A percentile compares a stretch with the other conserved stretches of the same genome.
These are phyloP conservation scores for Zosterops borbonicus DNA, from an alignment of 2,113 vertebrate species.

Conservation along the genomic window DNA sequence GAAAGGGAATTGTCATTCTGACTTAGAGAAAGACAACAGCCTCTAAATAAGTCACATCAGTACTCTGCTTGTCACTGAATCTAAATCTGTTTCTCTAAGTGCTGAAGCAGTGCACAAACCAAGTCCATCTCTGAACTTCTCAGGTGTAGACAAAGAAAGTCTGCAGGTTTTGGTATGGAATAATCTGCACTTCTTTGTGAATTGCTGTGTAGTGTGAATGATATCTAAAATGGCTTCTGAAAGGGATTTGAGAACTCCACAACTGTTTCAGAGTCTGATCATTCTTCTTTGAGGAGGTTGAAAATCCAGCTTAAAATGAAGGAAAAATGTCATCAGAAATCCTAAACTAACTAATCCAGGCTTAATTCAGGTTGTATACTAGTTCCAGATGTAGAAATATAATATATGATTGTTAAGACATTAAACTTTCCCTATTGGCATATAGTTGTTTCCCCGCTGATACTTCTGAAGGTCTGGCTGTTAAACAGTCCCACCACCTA, in stretches of 20 bases:
- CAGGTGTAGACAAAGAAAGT: neutral
- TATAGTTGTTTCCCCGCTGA: neutral
- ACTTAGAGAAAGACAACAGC: neutral
- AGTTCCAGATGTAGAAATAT: neutral
- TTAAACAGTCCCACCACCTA: neutral
- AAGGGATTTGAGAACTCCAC: neutral
- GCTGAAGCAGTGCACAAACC: neutral
- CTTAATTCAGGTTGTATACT: neutral
- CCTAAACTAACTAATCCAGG: neutral
- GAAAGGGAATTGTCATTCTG: neutral
- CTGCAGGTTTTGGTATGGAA: neutral
- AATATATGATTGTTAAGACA: neutral
- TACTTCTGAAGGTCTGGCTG: neutral
- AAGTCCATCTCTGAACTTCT: neutral
- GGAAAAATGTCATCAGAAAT: neutral
- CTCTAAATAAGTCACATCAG: neutral
- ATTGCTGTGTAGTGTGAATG: neutral
- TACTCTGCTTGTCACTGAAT: neutral
- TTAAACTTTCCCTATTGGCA: neutral
- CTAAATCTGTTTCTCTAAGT: neutral
- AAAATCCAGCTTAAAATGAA: slow-evolving; percentile 1
- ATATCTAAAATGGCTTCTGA: neutral
- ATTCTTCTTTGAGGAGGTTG: neutral
- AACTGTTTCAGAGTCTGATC: neutral
- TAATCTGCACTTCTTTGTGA: neutral